A percentile compares a stretch with the other conserved stretches of the same genome.
phyloP scores from a whole-genome alignment of 2,113 vertebrate genomes.

The Lethenteron reissneri region DNA sequence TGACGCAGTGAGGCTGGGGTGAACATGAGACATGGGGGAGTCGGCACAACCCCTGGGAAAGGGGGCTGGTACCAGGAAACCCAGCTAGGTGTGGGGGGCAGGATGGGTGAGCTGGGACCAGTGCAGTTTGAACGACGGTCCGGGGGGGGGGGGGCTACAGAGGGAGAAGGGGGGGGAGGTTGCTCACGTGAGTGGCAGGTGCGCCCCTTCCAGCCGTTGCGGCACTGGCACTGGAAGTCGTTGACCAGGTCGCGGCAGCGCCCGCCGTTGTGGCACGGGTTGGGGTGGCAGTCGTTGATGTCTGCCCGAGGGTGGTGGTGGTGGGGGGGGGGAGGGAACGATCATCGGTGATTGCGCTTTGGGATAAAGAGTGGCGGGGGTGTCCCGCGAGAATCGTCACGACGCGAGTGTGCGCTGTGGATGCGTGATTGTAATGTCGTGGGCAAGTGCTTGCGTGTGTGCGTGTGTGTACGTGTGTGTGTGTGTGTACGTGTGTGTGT shows the following conservation, averaged over 20 bases:
- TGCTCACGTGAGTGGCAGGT: slow-evolving; percentile 69
- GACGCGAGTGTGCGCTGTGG: too few relatives aligned
- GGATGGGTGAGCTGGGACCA: neutral
- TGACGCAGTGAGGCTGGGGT: slow-evolving; percentile 7
- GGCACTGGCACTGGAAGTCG: slow-evolving; percentile 68
- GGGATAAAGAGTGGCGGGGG: too few relatives aligned
- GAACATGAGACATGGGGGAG: neutral
- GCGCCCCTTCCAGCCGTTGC: slow-evolving; percentile 78
- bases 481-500: too few relatives aligned
- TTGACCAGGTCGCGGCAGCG: slow-evolving; percentile 53
- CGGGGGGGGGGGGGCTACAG: neutral
- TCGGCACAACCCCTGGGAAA: neutral
- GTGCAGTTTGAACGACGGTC: neutral
- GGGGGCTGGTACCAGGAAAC: neutral
- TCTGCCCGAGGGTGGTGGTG: slow-evolving; percentile 23
- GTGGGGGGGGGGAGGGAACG: too few relatives aligned
- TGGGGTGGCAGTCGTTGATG: slow-evolving; percentile 59
- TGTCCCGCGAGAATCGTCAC: too few relatives aligned
- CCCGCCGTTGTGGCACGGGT: slow-evolving; percentile 62
- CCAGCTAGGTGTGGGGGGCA: neutral
- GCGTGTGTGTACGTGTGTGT: too few relatives aligned
- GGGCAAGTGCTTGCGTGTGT: too few relatives aligned
- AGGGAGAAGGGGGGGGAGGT: slow-evolving; percentile 11
- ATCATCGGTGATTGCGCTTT: too few relatives aligned
- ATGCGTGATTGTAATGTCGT: too few relatives aligned